phyloP scores from a whole-genome alignment of 2,797 vertebrate genomes.

The Alosa sapidissima region DNA sequence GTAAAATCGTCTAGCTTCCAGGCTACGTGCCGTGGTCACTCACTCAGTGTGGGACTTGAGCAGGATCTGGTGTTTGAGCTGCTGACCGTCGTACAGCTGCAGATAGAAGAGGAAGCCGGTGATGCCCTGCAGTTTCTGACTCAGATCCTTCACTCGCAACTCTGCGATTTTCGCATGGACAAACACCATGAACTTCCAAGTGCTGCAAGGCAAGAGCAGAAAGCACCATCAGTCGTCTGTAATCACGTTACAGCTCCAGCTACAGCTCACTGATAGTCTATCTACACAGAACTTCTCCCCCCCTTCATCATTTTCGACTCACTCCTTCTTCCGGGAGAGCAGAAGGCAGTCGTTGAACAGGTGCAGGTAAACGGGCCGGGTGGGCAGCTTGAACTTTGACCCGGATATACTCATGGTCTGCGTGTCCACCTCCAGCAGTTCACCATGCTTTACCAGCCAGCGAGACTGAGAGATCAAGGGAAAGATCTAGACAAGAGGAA shows the following conservation, averaged over 20 bases:
- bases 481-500: slow-evolving; percentile 75
- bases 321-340: slow-evolving; percentile 88
- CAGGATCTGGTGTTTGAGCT: slow-evolving; percentile 86
- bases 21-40: slow-evolving; percentile 53
- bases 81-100: slow-evolving; percentile 83
- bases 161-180: slow-evolving; percentile 84
- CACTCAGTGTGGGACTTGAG: slow-evolving; percentile 87
- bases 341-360: slow-evolving; percentile 90
- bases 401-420: slow-evolving; percentile 80
- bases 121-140: slow-evolving; percentile 85
- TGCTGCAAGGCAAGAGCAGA: slow-evolving; percentile 64
- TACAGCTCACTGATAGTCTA: not conserved
- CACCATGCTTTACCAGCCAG: slow-evolving; percentile 91
- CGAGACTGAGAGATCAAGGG: slow-evolving; percentile 92
- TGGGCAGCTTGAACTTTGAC: slow-evolving; percentile 85
- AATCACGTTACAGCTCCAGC: not conserved
- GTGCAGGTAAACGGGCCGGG: slow-evolving; percentile 86
- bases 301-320: slow-evolving; percentile 58
- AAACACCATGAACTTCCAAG: slow-evolving; percentile 88
- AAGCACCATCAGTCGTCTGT: slow-evolving; percentile 16
- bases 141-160: slow-evolving; percentile 87
- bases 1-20: too few species aligned
- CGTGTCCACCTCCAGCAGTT: slow-evolving; percentile 86
- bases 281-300: not conserved
- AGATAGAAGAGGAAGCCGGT: slow-evolving; percentile 89